Conservation (phyloP, 2,113 vertebrate genomes). For the Nothoprocta perdicaria region DNA sequence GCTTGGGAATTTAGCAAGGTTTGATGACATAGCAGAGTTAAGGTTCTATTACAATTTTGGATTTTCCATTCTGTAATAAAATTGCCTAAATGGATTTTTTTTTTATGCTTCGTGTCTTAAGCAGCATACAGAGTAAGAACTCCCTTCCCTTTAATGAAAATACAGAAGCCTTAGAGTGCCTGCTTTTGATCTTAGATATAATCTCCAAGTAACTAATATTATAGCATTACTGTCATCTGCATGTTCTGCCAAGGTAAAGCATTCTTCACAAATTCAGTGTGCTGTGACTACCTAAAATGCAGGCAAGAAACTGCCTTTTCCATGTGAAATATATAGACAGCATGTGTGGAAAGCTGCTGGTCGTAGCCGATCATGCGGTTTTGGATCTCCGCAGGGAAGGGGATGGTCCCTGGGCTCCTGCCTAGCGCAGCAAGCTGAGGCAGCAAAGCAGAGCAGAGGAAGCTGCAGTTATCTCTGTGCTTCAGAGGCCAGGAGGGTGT, state of each 20-base stretch:
- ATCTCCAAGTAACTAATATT: neutral
- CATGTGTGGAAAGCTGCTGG: accelerated
- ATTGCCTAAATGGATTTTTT: neutral
- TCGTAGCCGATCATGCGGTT: neutral
- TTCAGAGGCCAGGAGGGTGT: neutral
- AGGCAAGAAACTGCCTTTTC: neutral
- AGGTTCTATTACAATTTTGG: neutral
- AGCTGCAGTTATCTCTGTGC: neutral
- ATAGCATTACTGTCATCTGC: neutral
- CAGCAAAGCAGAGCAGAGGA: neutral
- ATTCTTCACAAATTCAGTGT: neutral
- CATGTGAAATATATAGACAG: neutral
- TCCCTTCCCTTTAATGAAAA: neutral
- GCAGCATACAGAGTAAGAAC: neutral
- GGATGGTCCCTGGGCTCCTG: neutral
- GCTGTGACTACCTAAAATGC: neutral
- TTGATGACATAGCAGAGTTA: neutral
- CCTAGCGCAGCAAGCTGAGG: neutral
- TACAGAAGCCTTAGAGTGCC: neutral
- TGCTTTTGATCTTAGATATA: neutral
- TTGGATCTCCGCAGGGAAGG: neutral
- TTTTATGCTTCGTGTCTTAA: neutral
- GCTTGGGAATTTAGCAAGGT: neutral
- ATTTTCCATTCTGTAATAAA: neutral
- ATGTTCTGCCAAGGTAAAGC: neutral